These are phyloP conservation scores for Incurvaria masculella DNA, from an alignment of 2,888 invertebrate species.

Conservation along the genomic window DNA sequence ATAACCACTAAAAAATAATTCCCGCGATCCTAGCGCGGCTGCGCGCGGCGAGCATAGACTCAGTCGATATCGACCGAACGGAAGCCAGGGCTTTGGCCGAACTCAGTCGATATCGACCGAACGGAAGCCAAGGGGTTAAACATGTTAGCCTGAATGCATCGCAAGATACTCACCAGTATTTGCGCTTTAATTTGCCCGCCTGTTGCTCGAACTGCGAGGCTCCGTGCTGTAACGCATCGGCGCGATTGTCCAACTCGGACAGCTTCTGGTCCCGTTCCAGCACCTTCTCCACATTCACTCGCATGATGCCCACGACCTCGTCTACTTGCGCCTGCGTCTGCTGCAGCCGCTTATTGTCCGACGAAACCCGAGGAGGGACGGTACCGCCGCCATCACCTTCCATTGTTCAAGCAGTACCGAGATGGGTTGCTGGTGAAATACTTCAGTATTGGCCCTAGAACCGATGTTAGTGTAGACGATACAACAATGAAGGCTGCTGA, in stretches of 20 bases:
- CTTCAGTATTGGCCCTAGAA: too few species aligned
- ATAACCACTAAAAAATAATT: too few species aligned
- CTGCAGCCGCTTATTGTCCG: slow-evolving; percentile 43
- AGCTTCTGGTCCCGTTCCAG: slow-evolving; percentile 94
- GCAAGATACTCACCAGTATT: slow-evolving; percentile 82
- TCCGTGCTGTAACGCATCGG: slow-evolving; percentile 91
- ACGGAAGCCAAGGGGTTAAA: too few species aligned
- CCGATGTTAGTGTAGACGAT: too few species aligned
- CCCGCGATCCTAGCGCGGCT: too few species aligned
- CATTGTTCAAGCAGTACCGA: slow-evolving; percentile 26
- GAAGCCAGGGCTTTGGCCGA: too few species aligned
- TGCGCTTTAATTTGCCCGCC: slow-evolving; percentile 92
- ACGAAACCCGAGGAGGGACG: slow-evolving; percentile 43
- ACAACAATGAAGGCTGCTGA: too few species aligned
- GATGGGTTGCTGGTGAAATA: too few species aligned
- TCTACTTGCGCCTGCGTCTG: slow-evolving; percentile 54
- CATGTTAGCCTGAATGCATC: too few species aligned
- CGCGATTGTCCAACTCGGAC: slow-evolving; percentile 91
- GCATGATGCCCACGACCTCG: slow-evolving; percentile 90
- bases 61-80: too few species aligned
- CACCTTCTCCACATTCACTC: slow-evolving; percentile 95
- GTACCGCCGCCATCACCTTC: slow-evolving; percentile 51
- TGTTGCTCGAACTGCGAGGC: slow-evolving; percentile 97
- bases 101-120: too few species aligned
- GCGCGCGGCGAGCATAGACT: too few species aligned